Evolutionary conservation across 2,113 vertebrate species (phyloP).

Genomic region (Hyla sarda): DNA sequence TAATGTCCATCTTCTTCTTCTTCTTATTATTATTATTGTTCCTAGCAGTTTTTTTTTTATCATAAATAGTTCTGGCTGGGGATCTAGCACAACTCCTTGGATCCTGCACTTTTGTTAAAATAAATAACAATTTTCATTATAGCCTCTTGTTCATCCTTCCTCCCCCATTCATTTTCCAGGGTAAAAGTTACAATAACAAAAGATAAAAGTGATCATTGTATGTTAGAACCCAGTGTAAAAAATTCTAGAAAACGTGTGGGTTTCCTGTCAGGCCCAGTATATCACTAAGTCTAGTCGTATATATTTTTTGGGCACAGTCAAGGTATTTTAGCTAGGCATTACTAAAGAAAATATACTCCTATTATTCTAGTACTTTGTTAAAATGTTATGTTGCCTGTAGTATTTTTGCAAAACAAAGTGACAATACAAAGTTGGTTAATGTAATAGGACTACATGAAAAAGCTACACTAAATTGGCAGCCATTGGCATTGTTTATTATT

Average conservation of each 20-base stretch:
- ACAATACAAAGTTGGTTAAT: not conserved
- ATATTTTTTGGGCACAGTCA: not conserved
- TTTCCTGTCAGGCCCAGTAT: not conserved
- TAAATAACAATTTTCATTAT: too few relatives aligned
- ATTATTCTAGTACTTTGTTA: not conserved
- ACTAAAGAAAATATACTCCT: not conserved
- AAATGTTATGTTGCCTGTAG: not conserved
- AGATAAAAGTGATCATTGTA: not conserved
- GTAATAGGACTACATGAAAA: not conserved
- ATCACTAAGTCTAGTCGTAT: not conserved
- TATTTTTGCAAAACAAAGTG: not conserved
- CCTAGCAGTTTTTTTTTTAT: too few relatives aligned
- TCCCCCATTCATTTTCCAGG: not conserved
- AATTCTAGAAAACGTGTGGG: not conserved
- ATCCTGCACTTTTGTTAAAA: too few relatives aligned
- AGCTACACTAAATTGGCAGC: not conserved
- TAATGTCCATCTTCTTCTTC: too few relatives aligned
- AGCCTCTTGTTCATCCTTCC: not conserved
- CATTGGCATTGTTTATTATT: not conserved
- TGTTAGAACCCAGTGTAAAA: not conserved
- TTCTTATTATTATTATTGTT: too few relatives aligned
- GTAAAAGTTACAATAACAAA: not conserved
- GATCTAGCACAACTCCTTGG: too few relatives aligned
- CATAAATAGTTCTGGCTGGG: too few relatives aligned
- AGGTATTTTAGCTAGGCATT: not conserved